These are phyloP conservation scores for Serrognathus titanus DNA, from an alignment of 2,888 invertebrate species.

Conservation along the genomic window DNA sequence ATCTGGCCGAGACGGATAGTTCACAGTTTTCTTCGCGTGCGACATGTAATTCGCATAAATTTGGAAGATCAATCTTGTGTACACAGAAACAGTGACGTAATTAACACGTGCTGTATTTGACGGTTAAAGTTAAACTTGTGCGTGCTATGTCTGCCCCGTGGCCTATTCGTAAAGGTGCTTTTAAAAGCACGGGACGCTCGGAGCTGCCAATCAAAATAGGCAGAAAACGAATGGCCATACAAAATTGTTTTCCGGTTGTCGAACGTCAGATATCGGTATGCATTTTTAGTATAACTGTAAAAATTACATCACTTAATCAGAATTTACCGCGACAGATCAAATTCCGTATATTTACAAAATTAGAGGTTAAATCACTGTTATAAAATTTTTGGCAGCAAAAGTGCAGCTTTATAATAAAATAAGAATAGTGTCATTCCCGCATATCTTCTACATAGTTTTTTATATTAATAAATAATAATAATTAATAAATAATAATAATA, in stretches of 20 bases:
- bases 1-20: slow-evolving; percentile 9
- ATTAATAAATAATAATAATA: too few relatives aligned
- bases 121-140: background rate
- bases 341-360: too few relatives aligned
- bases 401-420: too few relatives aligned
- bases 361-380: too few relatives aligned
- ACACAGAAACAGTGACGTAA: background rate
- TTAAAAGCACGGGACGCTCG: slow-evolving; percentile 27
- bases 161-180: slow-evolving; percentile 65
- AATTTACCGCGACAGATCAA: too few relatives aligned
- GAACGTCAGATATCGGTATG: slow-evolving; percentile 8
- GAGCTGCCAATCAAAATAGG: slow-evolving; percentile 8
- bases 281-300: background rate
- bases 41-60: background rate
- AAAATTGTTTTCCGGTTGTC: background rate
- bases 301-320: too few relatives aligned
- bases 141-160: slow-evolving; percentile 63
- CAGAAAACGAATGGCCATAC: background rate
- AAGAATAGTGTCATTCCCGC: too few relatives aligned
- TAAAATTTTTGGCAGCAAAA: too few relatives aligned
- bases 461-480: too few relatives aligned
- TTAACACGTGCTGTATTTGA: too few relatives aligned
- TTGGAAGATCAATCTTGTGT: background rate
- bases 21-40: slow-evolving; percentile 2
- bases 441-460: too few relatives aligned